A percentile compares a stretch with the other conserved stretches of the same genome.
phyloP scores from a whole-genome alignment of 1,140 invertebrate genomes.

The Danaus melanippus region DNA sequence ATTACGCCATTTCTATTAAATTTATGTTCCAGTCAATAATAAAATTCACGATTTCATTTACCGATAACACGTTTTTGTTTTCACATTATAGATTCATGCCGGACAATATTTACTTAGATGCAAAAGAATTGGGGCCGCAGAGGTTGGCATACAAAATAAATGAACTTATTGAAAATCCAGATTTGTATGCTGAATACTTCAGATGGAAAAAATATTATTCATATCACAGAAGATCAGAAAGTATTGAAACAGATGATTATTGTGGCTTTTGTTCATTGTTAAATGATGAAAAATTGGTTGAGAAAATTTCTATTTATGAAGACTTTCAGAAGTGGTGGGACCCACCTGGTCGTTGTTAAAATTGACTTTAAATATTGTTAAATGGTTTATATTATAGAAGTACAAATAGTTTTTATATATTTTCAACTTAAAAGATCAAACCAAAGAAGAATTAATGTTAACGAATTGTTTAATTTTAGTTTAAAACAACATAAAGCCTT shows the following conservation, averaged over 20 bases:
- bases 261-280: constrained; percentile 47
- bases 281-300: constrained; percentile 34
- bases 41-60: too few relatives aligned
- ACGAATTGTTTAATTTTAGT: too few relatives aligned
- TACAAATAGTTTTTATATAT: too few relatives aligned
- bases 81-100: constrained; percentile 50
- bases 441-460: too few relatives aligned
- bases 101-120: constrained; percentile 49
- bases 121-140: constrained; percentile 30
- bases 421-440: too few relatives aligned
- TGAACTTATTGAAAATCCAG: constrained; percentile 33
- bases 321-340: constrained; percentile 43
- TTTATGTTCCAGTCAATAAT: too few relatives aligned
- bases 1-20: too few relatives aligned
- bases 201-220: constrained; percentile 53
- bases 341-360: constrained; percentile 25
- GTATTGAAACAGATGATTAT: constrained; percentile 44
- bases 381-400: neutral
- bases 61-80: neutral
- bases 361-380: neutral
- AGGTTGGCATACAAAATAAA: constrained; percentile 40
- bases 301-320: constrained; percentile 28
- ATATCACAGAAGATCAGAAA: constrained; percentile 32
- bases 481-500: too few relatives aligned
- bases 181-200: constrained; percentile 42